Evolutionary conservation across 2,113 vertebrate species (phyloP).

Genomic region (Alligator mississippiensis): DNA sequence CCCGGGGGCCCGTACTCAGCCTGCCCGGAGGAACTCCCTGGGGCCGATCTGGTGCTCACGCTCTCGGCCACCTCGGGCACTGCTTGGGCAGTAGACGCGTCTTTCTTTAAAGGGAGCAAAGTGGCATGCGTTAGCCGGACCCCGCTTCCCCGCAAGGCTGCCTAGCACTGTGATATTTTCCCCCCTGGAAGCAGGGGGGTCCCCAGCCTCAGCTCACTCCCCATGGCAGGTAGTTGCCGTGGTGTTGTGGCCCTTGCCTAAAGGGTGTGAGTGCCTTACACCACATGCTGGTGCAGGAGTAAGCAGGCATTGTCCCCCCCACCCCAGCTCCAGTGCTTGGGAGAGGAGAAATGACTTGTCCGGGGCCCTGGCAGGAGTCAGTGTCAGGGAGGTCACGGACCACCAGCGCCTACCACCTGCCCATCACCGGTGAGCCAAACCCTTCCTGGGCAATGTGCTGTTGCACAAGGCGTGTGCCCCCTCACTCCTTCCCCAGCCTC

Average conservation of each 20-base stretch:
- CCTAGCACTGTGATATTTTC: not conserved
- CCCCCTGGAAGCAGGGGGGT: not conserved
- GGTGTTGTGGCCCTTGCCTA: not conserved
- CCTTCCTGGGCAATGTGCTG: constrained; percentile 14
- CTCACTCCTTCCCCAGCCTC: not conserved
- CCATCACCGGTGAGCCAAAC: not conserved
- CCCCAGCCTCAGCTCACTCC: not conserved
- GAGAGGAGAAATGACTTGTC: not conserved
- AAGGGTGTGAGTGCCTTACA: too few relatives aligned
- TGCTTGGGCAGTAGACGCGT: constrained; percentile 63
- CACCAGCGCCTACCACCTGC: not conserved
- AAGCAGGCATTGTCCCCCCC: too few relatives aligned
- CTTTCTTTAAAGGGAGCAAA: constrained; percentile 74
- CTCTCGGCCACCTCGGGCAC: constrained; percentile 63
- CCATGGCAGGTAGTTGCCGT: not conserved
- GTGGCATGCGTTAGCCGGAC: not conserved
- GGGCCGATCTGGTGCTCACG: not conserved
- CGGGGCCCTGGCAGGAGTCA: rapidly evolving
- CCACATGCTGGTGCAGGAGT: too few relatives aligned
- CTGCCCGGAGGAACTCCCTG: not conserved
- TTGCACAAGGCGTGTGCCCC: constrained; percentile 22
- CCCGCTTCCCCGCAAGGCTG: not conserved
- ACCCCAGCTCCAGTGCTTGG: too few relatives aligned
- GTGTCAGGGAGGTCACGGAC: not conserved
- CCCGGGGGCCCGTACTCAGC: not conserved